phyloP scores from a whole-genome alignment of 2,113 vertebrate genomes.

The Cyanistes caeruleus region DNA sequence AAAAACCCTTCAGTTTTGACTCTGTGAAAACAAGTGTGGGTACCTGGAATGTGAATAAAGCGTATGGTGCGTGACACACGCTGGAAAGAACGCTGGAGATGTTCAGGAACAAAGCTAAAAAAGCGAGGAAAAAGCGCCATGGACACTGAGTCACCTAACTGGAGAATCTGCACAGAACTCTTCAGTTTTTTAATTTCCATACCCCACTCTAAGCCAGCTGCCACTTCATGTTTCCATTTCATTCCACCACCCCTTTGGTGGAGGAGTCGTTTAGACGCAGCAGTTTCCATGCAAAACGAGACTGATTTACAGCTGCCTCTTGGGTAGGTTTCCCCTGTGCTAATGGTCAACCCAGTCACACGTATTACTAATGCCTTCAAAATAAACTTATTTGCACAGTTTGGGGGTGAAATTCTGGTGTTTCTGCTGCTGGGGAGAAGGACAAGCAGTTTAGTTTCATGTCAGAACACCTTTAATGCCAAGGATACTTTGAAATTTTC shows the following conservation, averaged over 20 bases:
- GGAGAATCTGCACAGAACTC: background rate
- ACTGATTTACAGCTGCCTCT: background rate
- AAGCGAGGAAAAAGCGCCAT: background rate
- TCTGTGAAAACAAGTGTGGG: constrained; percentile 1
- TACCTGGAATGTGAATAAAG: constrained; percentile 41
- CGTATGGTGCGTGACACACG: background rate
- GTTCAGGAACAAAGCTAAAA: background rate
- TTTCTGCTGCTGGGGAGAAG: background rate
- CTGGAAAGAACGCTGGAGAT: constrained; percentile 31
- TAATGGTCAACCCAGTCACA: background rate
- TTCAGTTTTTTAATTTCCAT: background rate
- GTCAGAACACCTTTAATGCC: background rate
- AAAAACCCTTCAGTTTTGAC: background rate
- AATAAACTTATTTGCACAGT: background rate
- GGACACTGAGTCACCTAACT: constrained; percentile 39
- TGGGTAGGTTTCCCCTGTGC: background rate
- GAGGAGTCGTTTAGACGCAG: background rate
- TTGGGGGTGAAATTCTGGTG: background rate
- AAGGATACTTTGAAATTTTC: background rate
- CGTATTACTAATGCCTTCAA: background rate
- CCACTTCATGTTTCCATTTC: background rate
- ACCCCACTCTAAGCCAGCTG: background rate
- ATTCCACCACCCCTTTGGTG: background rate
- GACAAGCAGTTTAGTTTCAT: background rate
- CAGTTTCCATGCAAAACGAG: background rate